Base-by-base conservation (phyloP, 2,888 invertebrate species). In the Capitulum mitella region DNA sequence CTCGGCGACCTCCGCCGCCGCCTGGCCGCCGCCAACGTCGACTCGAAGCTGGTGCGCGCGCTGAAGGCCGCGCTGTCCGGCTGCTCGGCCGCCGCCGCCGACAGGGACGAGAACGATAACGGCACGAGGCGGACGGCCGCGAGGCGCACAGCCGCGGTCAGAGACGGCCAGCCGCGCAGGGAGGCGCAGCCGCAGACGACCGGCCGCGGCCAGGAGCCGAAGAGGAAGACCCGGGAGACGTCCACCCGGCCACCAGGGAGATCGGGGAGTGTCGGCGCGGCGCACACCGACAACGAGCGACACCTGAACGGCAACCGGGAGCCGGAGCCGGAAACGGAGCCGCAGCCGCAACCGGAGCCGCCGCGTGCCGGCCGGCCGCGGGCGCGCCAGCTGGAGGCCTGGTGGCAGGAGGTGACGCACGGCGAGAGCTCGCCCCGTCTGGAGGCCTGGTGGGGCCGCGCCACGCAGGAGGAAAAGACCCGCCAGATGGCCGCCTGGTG, bases 371-470 rank as follows among this genome's bases (percentile, higher is more conserved):
- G 58, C n/a, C 43, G 43, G 43, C 43, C 5, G 43, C 6, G 6
- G 43, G 43, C 43, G 43, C 43, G 43, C 43, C 43, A 43, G 43
- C 43, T 12, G 6, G 43, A 43, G 6, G 12, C 43, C 43, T 43
- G 43, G 43, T 43, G 43, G 6, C 43, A 43, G 43, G 6, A 43
- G 43, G 43, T 12, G 43, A 12, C 43, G 43, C 58, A 1, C 8
- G 29, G n/a, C 58, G 58, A n/a, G 22, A 58, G 14, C 26, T 5
- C 70, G 26, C 22, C 26, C 10, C 70, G 40, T 37, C 70, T 70
- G 37, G 70, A 70, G 8, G 70, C 5, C 40, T 70, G 70, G 70
- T 70, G 70, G 70, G 22, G 26, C 40, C 70, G 70, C 26, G 70
- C 40, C 22, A 40, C 26, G n/a, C n/a, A n/a, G n/a, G n/a, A n/a